These are phyloP conservation scores for Poeciliopsis retropinna DNA, from an alignment of 2,113 vertebrate species.

Conservation along the genomic window DNA sequence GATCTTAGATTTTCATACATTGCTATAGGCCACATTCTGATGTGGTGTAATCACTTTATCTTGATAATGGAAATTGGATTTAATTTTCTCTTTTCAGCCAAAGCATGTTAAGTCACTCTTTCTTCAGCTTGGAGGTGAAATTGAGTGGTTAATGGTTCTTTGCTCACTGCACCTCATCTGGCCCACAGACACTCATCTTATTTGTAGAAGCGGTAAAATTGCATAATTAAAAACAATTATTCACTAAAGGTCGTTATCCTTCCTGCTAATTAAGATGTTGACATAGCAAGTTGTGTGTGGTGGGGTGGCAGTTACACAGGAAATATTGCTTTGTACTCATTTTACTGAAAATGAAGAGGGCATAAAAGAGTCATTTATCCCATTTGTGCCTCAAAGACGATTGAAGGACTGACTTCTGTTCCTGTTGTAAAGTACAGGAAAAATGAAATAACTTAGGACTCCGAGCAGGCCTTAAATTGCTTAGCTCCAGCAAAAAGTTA, in stretches of 20 bases:
- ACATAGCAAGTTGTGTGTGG: constrained; percentile 55
- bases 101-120: constrained; percentile 48
- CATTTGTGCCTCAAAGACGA: constrained; percentile 30
- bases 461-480: not conserved
- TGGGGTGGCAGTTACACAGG: constrained; percentile 29
- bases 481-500: constrained; percentile 7
- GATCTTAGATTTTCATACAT: constrained; percentile 51
- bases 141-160: constrained; percentile 60
- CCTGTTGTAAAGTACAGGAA: not conserved
- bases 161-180: constrained; percentile 50
- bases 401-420: constrained; percentile 6
- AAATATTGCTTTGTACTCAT: constrained; percentile 46
- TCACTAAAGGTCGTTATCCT: constrained; percentile 69
- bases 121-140: constrained; percentile 50
- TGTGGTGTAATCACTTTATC: constrained; percentile 71
- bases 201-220: constrained; percentile 73
- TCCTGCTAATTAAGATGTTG: constrained; percentile 71
- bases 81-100: constrained; percentile 59
- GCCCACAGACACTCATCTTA: constrained; percentile 71
- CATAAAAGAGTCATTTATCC: constrained; percentile 42
- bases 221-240: constrained; percentile 78
- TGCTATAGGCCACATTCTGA: constrained; percentile 51
- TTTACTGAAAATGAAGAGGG: constrained; percentile 48
- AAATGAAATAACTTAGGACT: not conserved
- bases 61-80: constrained; percentile 69